These are phyloP conservation scores for Danio choprae DNA, from an alignment of 2,797 vertebrate species.

Conservation along the genomic window DNA sequence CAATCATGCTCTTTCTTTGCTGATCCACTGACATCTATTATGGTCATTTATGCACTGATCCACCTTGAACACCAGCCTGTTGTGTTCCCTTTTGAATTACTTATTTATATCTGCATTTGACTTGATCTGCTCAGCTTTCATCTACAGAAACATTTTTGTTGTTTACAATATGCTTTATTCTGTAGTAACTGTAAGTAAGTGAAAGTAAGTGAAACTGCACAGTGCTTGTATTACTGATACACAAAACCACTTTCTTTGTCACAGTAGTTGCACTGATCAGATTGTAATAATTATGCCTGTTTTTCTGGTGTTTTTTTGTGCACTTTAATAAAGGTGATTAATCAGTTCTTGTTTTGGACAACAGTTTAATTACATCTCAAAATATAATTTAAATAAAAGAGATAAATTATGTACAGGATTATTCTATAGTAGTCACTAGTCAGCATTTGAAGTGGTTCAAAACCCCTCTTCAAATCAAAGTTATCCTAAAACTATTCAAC, in stretches of 20 bases:
- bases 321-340: background rate
- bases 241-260: background rate
- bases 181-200: background rate
- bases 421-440: no score
- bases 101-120: constrained; percentile 55
- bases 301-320: background rate
- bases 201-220: background rate
- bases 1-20: background rate
- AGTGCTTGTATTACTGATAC: background rate
- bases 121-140: background rate
- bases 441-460: no score
- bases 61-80: constrained; percentile 32
- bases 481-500: no score
- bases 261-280: constrained; percentile 8
- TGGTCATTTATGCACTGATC: constrained; percentile 25
- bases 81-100: constrained; percentile 60
- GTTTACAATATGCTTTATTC: background rate
- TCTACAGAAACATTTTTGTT: background rate
- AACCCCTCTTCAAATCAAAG: no score
- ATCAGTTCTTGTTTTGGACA: background rate
- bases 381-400: background rate
- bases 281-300: background rate
- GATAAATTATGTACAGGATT: background rate
- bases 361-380: background rate
- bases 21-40: background rate